These are phyloP conservation scores for Pseudococcus longispinus DNA, from an alignment of 2,888 invertebrate species.

Conservation along the genomic window DNA sequence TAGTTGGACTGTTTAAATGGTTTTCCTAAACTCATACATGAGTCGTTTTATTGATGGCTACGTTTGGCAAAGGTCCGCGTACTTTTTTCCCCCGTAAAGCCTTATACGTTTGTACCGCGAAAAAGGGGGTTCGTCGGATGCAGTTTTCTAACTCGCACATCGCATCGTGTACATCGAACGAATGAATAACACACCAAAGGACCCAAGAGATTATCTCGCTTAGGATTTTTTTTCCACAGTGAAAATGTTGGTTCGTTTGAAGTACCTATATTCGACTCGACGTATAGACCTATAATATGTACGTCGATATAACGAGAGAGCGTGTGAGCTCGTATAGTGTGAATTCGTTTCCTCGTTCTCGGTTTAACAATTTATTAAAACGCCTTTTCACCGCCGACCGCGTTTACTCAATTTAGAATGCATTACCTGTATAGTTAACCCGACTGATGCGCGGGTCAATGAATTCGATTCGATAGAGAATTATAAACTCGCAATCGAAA, in stretches of 20 bases:
- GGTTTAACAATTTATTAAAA: not conserved
- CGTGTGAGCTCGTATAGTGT: not conserved
- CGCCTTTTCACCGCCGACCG: not conserved
- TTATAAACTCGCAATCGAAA: not conserved
- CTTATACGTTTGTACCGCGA: too few species aligned
- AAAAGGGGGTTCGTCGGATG: not conserved
- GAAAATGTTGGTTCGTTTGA: slow-evolving; percentile 11
- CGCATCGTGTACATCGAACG: not conserved
- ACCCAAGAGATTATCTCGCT: slow-evolving; percentile 52
- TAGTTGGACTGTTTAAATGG: slow-evolving; percentile 51
- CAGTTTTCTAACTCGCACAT: not conserved
- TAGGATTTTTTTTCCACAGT: not conserved
- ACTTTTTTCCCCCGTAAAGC: not conserved
- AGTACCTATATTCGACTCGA: not conserved
- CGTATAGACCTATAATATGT: not conserved
- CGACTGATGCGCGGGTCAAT: not conserved
- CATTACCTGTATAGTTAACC: slow-evolving; percentile 6
- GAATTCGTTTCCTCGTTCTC: not conserved
- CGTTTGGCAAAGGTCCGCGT: slow-evolving; percentile 55
- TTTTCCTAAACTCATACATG: slow-evolving; percentile 55
- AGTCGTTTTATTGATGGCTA: slow-evolving; percentile 55
- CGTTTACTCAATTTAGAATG: slow-evolving; percentile 1
- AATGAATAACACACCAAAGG: slow-evolving; percentile 29
- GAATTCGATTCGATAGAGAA: not conserved
- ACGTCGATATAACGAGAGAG: not conserved